Base-by-base conservation (phyloP, 1,140 invertebrate species). In the Latrodectus geometricus region DNA sequence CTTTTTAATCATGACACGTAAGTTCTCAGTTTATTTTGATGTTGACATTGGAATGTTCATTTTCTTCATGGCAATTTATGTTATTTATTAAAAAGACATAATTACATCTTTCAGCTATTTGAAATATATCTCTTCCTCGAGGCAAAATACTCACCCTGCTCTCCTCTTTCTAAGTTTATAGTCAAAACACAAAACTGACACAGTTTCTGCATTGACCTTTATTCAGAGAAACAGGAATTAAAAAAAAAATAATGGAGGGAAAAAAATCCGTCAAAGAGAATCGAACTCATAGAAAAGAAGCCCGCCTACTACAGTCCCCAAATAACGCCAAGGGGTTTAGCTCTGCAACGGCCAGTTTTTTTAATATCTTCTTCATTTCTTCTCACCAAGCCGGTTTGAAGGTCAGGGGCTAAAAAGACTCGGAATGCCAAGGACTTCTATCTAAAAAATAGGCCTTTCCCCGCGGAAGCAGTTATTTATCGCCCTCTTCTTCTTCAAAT, bases 381-480 rank as follows among this genome's bases (percentile, higher is more conserved):
- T 76, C 61, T 50, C 72, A 23, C 73, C 82, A 56, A 84, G 82
- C 82, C 82, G 82, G 82, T 84, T 84, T 84, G 82, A 84, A 84
- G 82, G 82, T 84, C 82, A 84, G 23, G 73, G 73, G 61, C 72
- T 76, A 68, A 84, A 69, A 49, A 80, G 79, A n/a, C 52, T 61
- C 54, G 48, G 69, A 61, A n/a, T 56, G 73, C 52, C 79, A 21
- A 75, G 66, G 68, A 61, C 11, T 61, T 56, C 73, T 69, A 76
- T 72, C 75, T 56, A 23, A 73, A 74, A 65, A 78, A 20, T 66
- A 78, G 76, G 76, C 76, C 65, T 78, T 79, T 65, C 54, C 5
- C 5, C 35, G 35, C 5, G 35, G 35, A 35, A 35, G 5, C 35
- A 35, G 2, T 35, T 35, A 35, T 35, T 35, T 35, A 35, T 35